Percentiles rank a stretch among this genome's conserved stretches.
Conservation (phyloP, 2,113 vertebrate genomes). For the Pseudolaguvia tuberculata region DNA sequence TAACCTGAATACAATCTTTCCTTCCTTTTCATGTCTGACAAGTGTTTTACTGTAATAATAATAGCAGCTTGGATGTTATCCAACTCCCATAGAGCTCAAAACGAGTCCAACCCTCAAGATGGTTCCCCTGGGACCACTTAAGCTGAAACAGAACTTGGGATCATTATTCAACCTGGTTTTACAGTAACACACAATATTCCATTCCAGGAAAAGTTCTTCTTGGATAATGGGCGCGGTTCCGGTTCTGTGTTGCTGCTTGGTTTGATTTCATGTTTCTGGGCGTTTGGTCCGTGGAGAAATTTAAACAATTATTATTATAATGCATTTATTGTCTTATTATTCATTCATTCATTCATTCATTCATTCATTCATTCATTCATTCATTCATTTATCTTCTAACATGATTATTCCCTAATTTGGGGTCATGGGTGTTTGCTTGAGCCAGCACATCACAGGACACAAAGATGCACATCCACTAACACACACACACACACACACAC, state of each 20-base stretch:
- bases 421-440: too few relatives aligned
- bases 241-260: background rate
- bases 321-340: too few relatives aligned
- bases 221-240: background rate
- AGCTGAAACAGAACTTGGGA: conserved; percentile 3
- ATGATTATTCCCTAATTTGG: too few relatives aligned
- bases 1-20: background rate
- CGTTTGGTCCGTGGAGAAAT: background rate
- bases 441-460: too few relatives aligned
- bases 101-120: background rate
- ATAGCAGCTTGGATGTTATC: background rate
- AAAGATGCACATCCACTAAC: too few relatives aligned
- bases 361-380: too few relatives aligned
- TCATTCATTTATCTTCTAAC: too few relatives aligned
- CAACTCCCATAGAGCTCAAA: background rate
- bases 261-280: conserved; percentile 11
- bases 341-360: too few relatives aligned
- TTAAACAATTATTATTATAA: background rate
- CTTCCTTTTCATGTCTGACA: background rate
- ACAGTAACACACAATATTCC: conserved; percentile 1
- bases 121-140: background rate
- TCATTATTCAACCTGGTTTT: conserved; percentile 18
- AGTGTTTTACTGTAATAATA: background rate
- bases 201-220: conserved; percentile 3
- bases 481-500: too few relatives aligned